Conservation (phyloP, 2,888 invertebrate genomes). For the Ceraclea dissimilis region DNA sequence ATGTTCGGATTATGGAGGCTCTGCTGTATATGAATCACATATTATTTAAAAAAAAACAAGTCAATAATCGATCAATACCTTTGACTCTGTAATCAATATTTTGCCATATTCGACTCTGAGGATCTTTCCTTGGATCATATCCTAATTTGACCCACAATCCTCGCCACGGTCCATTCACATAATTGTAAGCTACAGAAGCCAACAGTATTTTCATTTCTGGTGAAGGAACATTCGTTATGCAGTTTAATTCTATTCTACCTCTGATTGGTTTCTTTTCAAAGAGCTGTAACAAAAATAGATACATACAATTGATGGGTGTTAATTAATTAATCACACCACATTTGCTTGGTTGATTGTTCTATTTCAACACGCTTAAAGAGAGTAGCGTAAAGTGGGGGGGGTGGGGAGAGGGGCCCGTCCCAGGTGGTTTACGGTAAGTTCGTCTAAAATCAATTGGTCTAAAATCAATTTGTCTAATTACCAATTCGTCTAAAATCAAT, state of each 20-base stretch:
- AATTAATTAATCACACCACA: not conserved
- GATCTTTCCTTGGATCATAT: constrained; percentile 83
- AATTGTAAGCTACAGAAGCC: constrained; percentile 80
- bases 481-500: too few relatives aligned
- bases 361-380: too few relatives aligned
- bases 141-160: constrained; percentile 84
- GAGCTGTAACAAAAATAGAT: constrained; percentile 47
- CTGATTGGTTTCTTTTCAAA: constrained; percentile 87
- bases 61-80: too few relatives aligned
- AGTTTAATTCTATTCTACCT: constrained; percentile 71
- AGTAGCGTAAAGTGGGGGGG: too few relatives aligned
- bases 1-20: too few relatives aligned
- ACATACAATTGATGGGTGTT: not conserved
- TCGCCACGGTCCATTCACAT: constrained; percentile 87
- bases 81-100: constrained; percentile 43
- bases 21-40: too few relatives aligned
- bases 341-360: too few relatives aligned
- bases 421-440: too few relatives aligned
- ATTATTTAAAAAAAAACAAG: too few relatives aligned
- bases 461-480: too few relatives aligned
- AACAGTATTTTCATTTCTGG: constrained; percentile 68
- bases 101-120: constrained; percentile 75
- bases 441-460: too few relatives aligned
- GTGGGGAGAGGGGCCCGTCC: too few relatives aligned
- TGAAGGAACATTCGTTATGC: constrained; percentile 52